Conservation (phyloP, 1,140 invertebrate species). For the Penaeus vannamei region DNA sequence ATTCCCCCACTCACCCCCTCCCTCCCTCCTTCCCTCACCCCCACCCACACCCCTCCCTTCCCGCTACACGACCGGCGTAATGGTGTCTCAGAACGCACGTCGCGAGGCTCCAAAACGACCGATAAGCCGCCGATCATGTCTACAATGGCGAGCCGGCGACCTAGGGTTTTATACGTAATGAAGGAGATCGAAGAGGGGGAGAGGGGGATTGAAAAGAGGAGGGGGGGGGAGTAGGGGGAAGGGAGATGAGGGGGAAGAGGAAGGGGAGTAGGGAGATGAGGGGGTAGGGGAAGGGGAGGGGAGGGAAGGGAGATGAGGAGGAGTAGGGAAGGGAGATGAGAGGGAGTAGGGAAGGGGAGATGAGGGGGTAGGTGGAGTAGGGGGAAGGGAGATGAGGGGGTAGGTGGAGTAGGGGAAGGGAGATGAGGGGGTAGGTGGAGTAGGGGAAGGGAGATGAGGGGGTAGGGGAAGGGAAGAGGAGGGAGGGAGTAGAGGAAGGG, state of each 20-base stretch:
- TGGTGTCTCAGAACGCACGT: neutral
- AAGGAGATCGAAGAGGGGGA: neutral
- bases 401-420: neutral
- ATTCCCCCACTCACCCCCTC: no score
- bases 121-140: slow-evolving; percentile 32
- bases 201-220: no score
- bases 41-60: no score
- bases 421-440: neutral
- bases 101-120: slow-evolving; percentile 26
- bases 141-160: slow-evolving; percentile 36
- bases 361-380: neutral
- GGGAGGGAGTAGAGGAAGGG: no score
- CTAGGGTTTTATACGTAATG: slow-evolving; percentile 38
- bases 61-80: neutral
- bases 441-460: neutral
- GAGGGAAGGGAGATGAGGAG: neutral
- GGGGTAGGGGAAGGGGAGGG: no score
- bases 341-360: no score
- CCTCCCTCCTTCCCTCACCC: no score
- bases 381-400: neutral
- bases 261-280: no score
- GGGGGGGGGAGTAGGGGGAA: no score
- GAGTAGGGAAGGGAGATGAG: no score
- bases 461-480: neutral
- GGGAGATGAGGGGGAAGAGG: neutral